Percentiles rank a stretch among this genome's conserved stretches.
Conservation (phyloP, 1,140 invertebrate genomes). For the Drosophila paulistorum region DNA sequence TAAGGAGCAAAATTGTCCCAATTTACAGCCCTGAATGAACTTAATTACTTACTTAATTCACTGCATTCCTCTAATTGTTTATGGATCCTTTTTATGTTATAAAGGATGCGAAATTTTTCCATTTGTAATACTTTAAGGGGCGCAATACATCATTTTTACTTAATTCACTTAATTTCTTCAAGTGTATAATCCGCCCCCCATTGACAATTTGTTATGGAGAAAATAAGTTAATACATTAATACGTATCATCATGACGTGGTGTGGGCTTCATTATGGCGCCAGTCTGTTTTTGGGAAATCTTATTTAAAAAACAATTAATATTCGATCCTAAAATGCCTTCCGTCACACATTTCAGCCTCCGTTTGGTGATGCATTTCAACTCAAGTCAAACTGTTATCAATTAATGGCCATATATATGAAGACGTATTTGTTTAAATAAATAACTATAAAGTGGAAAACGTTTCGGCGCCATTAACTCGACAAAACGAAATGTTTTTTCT, state of each 20-base stretch:
- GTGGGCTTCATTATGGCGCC: slow-evolving; percentile 61
- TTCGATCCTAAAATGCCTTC: slow-evolving; percentile 65
- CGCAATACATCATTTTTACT: too few relatives aligned
- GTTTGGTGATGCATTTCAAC: slow-evolving; percentile 29
- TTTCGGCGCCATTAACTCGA: slow-evolving; percentile 37
- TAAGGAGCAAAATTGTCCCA: too few relatives aligned
- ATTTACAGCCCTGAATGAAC: too few relatives aligned
- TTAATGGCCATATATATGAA: slow-evolving; percentile 62
- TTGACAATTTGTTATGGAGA: slow-evolving; percentile 47
- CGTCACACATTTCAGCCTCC: slow-evolving; percentile 59
- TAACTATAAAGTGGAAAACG: slow-evolving; percentile 34
- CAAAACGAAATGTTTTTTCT: slow-evolving; percentile 55
- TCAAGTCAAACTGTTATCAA: slow-evolving; percentile 63
- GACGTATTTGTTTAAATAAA: slow-evolving; percentile 57
- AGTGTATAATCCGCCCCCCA: slow-evolving; percentile 30
- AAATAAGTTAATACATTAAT: slow-evolving; percentile 54
- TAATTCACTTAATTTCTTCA: neutral
- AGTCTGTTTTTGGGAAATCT: slow-evolving; percentile 40
- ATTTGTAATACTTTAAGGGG: too few relatives aligned
- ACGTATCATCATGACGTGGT: slow-evolving; percentile 11
- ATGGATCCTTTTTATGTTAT: too few relatives aligned
- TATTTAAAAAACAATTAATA: slow-evolving; percentile 74
- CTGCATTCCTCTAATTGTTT: too few relatives aligned
- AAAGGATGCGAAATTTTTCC: too few relatives aligned
- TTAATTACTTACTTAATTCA: too few relatives aligned